Evolutionary conservation across 1,140 invertebrate genomes (phyloP).

Genomic region (Caenorhabditis inopinata): DNA sequence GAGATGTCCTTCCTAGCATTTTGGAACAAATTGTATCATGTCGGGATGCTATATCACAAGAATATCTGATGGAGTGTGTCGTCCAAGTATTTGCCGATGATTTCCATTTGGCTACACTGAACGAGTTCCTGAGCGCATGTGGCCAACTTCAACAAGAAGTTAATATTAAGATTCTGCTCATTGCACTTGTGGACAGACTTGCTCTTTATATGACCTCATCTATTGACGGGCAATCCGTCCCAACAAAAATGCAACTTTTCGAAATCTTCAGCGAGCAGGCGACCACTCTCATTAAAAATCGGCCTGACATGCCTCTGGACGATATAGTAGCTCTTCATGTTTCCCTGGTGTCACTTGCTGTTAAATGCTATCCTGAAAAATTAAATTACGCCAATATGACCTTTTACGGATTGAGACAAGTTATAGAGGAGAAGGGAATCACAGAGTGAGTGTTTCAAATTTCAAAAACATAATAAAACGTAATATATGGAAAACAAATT

Average conservation of each 20-base stretch:
- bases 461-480: too few species aligned
- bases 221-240: slow-evolving; percentile 74
- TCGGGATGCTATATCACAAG: slow-evolving; percentile 91
- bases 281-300: slow-evolving; percentile 76
- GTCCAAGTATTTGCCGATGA: slow-evolving; percentile 99
- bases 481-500: too few species aligned
- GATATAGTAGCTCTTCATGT: slow-evolving; percentile 94
- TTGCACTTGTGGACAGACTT: slow-evolving; percentile 85
- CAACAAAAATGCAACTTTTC: slow-evolving; percentile 87
- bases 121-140: slow-evolving; percentile 91
- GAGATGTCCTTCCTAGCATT: slow-evolving; percentile 69
- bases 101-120: slow-evolving; percentile 92
- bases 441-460: slow-evolving; percentile 74
- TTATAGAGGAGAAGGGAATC: slow-evolving; percentile 78
- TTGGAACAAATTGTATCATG: slow-evolving; percentile 95
- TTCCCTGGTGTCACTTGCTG: slow-evolving; percentile 84
- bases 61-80: slow-evolving; percentile 99
- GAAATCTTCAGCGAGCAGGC: slow-evolving; percentile 98
- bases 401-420: slow-evolving; percentile 81
- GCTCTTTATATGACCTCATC: slow-evolving; percentile 70
- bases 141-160: slow-evolving; percentile 76
- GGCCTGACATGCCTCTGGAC: slow-evolving; percentile 89
- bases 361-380: slow-evolving; percentile 91
- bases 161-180: slow-evolving; percentile 88
- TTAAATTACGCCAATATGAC: slow-evolving; percentile 94